Percentiles rank a stretch among this genome's conserved stretches.
phyloP scores from a whole-genome alignment of 2,797 vertebrate genomes.

The Lepilemur septentrionalis region DNA sequence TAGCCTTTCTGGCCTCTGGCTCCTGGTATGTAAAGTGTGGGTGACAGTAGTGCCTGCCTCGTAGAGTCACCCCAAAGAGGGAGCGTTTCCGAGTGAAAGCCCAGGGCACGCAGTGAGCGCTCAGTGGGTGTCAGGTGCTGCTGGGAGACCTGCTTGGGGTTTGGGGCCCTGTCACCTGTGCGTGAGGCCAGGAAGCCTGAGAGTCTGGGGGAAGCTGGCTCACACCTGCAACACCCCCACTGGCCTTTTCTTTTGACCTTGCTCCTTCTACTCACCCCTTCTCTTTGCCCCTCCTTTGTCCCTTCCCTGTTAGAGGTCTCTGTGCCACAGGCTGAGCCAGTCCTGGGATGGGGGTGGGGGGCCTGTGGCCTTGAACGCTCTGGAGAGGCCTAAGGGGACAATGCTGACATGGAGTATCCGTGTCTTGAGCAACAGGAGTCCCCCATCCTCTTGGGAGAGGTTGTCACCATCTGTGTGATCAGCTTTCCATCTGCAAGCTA shows the following conservation, averaged over 20 bases:
- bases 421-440: not conserved
- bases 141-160: not conserved
- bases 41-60: not conserved
- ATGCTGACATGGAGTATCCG: fast-evolving
- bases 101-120: not conserved
- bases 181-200: not conserved
- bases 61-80: fast-evolving
- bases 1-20: not conserved
- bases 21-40: not conserved
- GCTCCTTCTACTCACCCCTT: not conserved
- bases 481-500: not conserved
- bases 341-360: not conserved
- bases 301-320: not conserved
- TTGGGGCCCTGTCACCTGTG: not conserved
- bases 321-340: not conserved
- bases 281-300: not conserved
- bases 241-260: not conserved
- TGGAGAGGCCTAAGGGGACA: not conserved
- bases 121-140: fast-evolving
- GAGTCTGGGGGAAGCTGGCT: not conserved
- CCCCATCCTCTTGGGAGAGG: not conserved
- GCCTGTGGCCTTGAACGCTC: not conserved
- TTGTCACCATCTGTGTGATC: not conserved
- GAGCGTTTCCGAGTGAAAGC: fast-evolving
- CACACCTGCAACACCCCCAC: no score